Percentiles rank a stretch among this genome's conserved stretches.
phyloP scores from a whole-genome alignment of 2,797 vertebrate species.

The Macroramphosus scolopax region DNA sequence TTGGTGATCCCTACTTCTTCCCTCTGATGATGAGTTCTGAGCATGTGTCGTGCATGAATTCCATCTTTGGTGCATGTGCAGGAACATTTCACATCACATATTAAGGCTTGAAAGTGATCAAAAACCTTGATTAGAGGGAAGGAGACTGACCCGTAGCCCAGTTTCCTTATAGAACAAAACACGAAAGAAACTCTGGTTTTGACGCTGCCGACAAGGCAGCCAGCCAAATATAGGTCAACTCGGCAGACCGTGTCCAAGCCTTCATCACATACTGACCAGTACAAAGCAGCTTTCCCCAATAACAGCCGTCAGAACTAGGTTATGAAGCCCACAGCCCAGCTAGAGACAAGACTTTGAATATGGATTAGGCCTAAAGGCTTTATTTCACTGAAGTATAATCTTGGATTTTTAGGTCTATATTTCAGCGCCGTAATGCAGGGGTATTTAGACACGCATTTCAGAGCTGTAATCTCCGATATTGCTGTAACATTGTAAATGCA shows the following conservation, averaged over 20 bases:
- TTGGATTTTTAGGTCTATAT: slow-evolving; percentile 69
- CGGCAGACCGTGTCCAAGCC: slow-evolving; percentile 56
- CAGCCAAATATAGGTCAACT: slow-evolving; percentile 73
- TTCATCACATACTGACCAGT: slow-evolving; percentile 65
- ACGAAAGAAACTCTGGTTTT: slow-evolving; percentile 25
- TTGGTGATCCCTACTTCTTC: too few relatives aligned
- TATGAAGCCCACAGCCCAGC: slow-evolving; percentile 53
- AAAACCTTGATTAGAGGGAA: background rate
- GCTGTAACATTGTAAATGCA: slow-evolving; percentile 49
- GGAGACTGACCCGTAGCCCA: background rate
- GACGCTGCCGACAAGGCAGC: slow-evolving; percentile 46
- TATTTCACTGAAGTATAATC: slow-evolving; percentile 68
- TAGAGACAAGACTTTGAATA: slow-evolving; percentile 68
- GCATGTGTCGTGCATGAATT: too few relatives aligned
- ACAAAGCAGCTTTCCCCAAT: slow-evolving; percentile 73
- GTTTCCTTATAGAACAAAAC: slow-evolving; percentile 33
- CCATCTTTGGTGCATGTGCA: too few relatives aligned
- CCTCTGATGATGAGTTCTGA: too few relatives aligned
- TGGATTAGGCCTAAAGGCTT: slow-evolving; percentile 74
- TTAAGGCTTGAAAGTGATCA: too few relatives aligned
- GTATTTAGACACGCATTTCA: slow-evolving; percentile 63
- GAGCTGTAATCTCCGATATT: slow-evolving; percentile 61
- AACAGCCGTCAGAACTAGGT: slow-evolving; percentile 67
- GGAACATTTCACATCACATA: too few relatives aligned
- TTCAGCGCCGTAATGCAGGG: slow-evolving; percentile 57